These are phyloP conservation scores for Calliopum simillimum DNA, from an alignment of 2,888 invertebrate species.

Conservation along the genomic window DNA sequence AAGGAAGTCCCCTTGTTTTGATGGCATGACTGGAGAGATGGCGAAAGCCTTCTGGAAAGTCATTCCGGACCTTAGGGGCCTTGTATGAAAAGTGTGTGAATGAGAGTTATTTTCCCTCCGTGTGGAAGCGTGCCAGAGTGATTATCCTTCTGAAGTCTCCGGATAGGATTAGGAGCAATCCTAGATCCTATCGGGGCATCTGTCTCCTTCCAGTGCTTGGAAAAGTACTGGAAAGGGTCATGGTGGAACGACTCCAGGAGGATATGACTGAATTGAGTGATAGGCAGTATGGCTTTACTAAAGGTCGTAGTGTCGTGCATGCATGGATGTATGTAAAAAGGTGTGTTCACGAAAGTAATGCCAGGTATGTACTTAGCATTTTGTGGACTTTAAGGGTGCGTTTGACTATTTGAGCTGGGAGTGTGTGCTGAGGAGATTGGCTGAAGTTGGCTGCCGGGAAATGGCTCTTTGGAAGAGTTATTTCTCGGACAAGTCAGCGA, in stretches of 20 bases:
- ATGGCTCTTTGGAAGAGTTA: constrained; percentile 23
- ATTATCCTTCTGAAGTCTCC: constrained; percentile 40
- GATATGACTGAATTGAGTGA: too few relatives aligned
- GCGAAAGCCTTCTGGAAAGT: too few relatives aligned
- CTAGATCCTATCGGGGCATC: constrained; percentile 41
- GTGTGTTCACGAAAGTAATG: background rate
- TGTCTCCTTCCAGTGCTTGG: constrained; percentile 44
- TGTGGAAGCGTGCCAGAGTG: too few relatives aligned
- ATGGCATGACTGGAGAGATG: too few relatives aligned
- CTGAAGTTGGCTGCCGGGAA: constrained; percentile 30
- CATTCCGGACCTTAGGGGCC: too few relatives aligned
- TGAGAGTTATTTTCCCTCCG: too few relatives aligned
- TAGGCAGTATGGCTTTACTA: too few relatives aligned
- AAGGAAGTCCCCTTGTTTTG: too few relatives aligned
- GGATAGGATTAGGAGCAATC: constrained; percentile 42
- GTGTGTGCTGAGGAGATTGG: constrained; percentile 20
- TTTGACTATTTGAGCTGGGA: constrained; percentile 45
- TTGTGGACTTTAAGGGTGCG: too few relatives aligned
- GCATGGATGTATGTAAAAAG: constrained; percentile 28
- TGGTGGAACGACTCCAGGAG: constrained; percentile 37
- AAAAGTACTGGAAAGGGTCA: constrained; percentile 41
- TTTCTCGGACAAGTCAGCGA: constrained; percentile 17
- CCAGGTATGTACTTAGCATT: too few relatives aligned
- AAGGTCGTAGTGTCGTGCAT: constrained; percentile 22
- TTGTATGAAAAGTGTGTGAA: too few relatives aligned